phyloP scores from a whole-genome alignment of 2,888 invertebrate genomes.

The Netelia inedita region DNA sequence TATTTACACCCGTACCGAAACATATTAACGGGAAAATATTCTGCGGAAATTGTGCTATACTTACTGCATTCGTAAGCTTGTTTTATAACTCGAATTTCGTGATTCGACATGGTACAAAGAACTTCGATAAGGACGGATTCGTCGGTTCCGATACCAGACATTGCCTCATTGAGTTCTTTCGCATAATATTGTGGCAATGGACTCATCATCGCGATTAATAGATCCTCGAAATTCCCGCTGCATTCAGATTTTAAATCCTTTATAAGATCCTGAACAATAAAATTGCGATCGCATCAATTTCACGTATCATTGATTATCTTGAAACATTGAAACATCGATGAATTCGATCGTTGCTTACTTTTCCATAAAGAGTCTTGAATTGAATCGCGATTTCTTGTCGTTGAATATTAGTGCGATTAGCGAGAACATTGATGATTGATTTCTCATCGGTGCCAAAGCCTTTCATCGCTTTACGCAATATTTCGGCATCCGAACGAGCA shows the following conservation, averaged over 20 bases:
- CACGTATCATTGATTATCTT: not conserved
- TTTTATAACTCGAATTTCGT: slow-evolving; percentile 86
- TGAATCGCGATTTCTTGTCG: slow-evolving; percentile 87
- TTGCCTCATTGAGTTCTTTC: slow-evolving; percentile 86
- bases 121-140: slow-evolving; percentile 87
- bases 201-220: slow-evolving; percentile 87
- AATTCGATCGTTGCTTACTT: slow-evolving; percentile 83
- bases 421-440: slow-evolving; percentile 87
- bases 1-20: not conserved
- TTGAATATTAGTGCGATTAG: slow-evolving; percentile 87
- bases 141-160: slow-evolving; percentile 87
- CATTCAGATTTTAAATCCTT: slow-evolving; percentile 87
- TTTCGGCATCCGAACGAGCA: slow-evolving; percentile 86
- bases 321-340: slow-evolving; percentile 3
- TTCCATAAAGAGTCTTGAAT: slow-evolving; percentile 89
- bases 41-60: slow-evolving; percentile 69
- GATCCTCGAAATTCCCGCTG: slow-evolving; percentile 87
- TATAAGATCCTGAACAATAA: slow-evolving; percentile 83
- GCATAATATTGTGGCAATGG: slow-evolving; percentile 87
- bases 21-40: not conserved
- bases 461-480: slow-evolving; percentile 88
- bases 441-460: slow-evolving; percentile 88
- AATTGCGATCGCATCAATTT: slow-evolving; percentile 8
- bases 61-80: slow-evolving; percentile 85
- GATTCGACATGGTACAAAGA: slow-evolving; percentile 87